These are phyloP conservation scores for Cactoblastis cactorum DNA, from an alignment of 2,888 invertebrate species.

Conservation along the genomic window DNA sequence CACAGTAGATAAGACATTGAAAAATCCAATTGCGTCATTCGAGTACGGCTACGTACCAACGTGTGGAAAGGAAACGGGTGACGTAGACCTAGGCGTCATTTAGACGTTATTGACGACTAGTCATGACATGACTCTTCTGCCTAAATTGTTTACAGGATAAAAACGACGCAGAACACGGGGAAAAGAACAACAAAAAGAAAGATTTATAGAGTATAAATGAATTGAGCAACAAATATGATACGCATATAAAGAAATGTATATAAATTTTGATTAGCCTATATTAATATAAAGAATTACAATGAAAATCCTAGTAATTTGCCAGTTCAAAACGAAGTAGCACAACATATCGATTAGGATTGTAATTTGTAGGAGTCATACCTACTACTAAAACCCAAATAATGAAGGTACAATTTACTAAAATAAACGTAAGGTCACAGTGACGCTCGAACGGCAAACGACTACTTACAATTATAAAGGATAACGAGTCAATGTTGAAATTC, in stretches of 20 bases:
- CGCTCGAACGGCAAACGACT: neutral
- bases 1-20: conserved; percentile 77
- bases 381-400: neutral
- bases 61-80: conserved; percentile 70
- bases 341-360: neutral
- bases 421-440: conserved; percentile 6
- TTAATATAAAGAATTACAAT: neutral
- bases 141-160: conserved; percentile 51
- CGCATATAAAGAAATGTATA: neutral
- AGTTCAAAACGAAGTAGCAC: neutral
- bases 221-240: neutral
- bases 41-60: conserved; percentile 66
- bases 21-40: conserved; percentile 78
- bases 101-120: conserved; percentile 53
- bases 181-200: neutral
- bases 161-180: conserved; percentile 23
- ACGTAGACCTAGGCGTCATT: conserved; percentile 69
- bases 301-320: neutral
- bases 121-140: conserved; percentile 57
- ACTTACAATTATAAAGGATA: conserved; percentile 8
- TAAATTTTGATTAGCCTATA: neutral
- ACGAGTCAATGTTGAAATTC: conserved; percentile 8
- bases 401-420: neutral
- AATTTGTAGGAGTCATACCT: neutral
- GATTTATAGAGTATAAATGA: neutral